Conservation (phyloP, 2,797 vertebrate genomes). For the Bufotes viridis region DNA sequence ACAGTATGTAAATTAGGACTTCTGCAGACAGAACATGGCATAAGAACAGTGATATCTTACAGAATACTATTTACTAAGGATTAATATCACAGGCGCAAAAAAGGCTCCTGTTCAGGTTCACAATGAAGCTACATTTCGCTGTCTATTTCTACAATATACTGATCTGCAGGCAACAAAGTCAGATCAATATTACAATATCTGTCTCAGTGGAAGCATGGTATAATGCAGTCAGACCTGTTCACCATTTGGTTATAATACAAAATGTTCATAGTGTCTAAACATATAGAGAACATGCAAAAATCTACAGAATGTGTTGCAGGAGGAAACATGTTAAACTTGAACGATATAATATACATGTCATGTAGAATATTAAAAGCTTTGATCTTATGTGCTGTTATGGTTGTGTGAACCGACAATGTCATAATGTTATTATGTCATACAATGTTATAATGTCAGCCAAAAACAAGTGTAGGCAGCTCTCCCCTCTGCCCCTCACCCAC, state of each 20-base stretch:
- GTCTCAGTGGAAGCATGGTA: background rate
- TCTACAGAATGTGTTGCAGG: background rate
- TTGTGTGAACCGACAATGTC: too few relatives aligned
- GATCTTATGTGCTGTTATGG: too few relatives aligned
- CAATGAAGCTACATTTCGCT: background rate
- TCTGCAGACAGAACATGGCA: background rate
- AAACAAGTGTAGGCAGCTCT: too few relatives aligned
- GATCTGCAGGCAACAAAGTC: background rate
- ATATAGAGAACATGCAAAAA: background rate
- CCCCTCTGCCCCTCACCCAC: too few relatives aligned
- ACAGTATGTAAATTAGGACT: background rate
- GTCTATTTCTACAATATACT: too few relatives aligned
- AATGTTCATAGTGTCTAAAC: background rate
- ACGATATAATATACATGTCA: background rate
- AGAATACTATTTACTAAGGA: background rate
- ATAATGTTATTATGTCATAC: too few relatives aligned
- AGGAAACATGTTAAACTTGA: background rate
- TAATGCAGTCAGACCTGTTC: background rate
- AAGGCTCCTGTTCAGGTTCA: background rate
- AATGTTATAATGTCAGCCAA: too few relatives aligned
- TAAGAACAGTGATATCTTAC: background rate
- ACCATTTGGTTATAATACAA: background rate
- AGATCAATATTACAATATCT: conserved; percentile 1
- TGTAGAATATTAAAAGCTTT: too few relatives aligned
- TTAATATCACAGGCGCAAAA: background rate